Evolutionary conservation across 2,113 vertebrate genomes (phyloP).

Genomic region (Oryzias curvinotus): DNA sequence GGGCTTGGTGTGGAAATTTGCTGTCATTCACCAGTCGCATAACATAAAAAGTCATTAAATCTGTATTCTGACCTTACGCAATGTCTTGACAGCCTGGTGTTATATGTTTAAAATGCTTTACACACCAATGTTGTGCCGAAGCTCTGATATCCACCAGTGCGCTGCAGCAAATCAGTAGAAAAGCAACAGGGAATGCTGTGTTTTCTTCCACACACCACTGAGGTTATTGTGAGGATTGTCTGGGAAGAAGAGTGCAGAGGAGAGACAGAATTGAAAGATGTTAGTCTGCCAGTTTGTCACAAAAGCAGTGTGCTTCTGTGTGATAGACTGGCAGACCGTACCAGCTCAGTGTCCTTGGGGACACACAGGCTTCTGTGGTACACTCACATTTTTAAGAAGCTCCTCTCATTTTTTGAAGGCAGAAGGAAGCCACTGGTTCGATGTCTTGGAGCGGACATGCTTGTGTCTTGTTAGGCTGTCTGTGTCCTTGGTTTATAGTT

Average conservation of each 20-base stretch:
- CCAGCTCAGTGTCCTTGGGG: slow-evolving; percentile 61
- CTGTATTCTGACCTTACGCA: slow-evolving; percentile 43
- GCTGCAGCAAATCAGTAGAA: slow-evolving; percentile 41
- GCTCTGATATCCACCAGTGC: slow-evolving; percentile 44
- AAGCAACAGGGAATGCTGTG: slow-evolving; percentile 48
- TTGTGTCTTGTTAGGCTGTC: slow-evolving; percentile 60
- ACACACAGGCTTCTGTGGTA: slow-evolving; percentile 47
- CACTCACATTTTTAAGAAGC: slow-evolving; percentile 48
- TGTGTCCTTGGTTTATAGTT: slow-evolving; percentile 50
- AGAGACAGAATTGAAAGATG: slow-evolving; percentile 64
- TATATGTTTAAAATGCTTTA: slow-evolving; percentile 25
- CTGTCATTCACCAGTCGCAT: background rate
- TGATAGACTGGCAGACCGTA: slow-evolving; percentile 71
- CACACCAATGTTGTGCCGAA: slow-evolving; percentile 43
- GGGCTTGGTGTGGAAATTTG: background rate
- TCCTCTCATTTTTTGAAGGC: slow-evolving; percentile 47
- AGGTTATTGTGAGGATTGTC: slow-evolving; percentile 64
- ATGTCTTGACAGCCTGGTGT: slow-evolving; percentile 38
- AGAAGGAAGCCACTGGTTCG: slow-evolving; percentile 14
- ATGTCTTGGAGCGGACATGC: slow-evolving; percentile 40
- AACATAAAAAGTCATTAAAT: slow-evolving; percentile 53
- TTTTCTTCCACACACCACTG: slow-evolving; percentile 44
- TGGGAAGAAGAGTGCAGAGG: slow-evolving; percentile 55
- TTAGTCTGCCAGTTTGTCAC: slow-evolving; percentile 72
- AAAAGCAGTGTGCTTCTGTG: slow-evolving; percentile 66